phyloP scores from a whole-genome alignment of 2,888 invertebrate genomes.

The Xestia rhomboidea region DNA sequence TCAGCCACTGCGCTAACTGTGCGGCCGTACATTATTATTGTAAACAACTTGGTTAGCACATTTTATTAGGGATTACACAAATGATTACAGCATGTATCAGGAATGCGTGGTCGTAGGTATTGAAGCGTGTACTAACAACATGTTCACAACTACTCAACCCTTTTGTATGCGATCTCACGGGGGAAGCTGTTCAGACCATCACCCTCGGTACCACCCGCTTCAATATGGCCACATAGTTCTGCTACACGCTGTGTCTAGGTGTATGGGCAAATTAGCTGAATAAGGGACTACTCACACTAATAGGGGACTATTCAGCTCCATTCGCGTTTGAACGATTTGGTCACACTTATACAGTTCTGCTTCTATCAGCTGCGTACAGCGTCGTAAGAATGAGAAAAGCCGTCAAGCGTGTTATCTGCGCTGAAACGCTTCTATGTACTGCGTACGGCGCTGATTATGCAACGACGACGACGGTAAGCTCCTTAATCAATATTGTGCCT shows the following conservation, averaged over 20 bases:
- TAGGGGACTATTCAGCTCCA: too few species aligned
- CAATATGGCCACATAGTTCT: background rate
- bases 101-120: background rate
- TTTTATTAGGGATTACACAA: background rate
- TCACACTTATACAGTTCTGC: too few species aligned
- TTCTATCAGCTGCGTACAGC: too few species aligned
- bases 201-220: background rate
- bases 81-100: background rate
- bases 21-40: background rate
- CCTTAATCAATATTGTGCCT: too few species aligned
- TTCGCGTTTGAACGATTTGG: too few species aligned
- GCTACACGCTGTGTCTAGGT: background rate
- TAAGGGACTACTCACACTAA: too few species aligned
- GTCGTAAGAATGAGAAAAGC: too few species aligned
- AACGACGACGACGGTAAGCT: too few species aligned
- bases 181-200: background rate
- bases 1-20: background rate
- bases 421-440: too few species aligned
- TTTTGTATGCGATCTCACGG: background rate
- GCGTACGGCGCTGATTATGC: too few species aligned
- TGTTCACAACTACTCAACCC: background rate
- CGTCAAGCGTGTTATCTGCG: too few species aligned
- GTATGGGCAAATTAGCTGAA: background rate
- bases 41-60: slow-evolving; percentile 41
- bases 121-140: background rate